These are phyloP conservation scores for Coelinius sp. DNA, from an alignment of 2,888 invertebrate species.

Conservation along the genomic window DNA sequence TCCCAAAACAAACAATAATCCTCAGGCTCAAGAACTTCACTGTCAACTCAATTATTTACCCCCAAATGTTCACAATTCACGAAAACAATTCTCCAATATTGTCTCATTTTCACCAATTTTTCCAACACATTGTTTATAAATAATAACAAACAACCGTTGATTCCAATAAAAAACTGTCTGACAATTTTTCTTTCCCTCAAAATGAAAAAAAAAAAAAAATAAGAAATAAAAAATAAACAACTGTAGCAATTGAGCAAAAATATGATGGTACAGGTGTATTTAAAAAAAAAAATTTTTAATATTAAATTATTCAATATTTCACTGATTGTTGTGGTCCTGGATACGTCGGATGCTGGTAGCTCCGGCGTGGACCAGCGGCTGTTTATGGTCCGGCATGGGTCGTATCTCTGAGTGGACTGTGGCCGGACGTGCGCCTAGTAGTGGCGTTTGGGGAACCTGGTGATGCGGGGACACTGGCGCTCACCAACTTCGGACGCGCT, in stretches of 20 bases:
- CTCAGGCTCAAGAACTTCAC: not conserved
- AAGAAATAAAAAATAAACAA: no score
- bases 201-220: not conserved
- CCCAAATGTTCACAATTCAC: not conserved
- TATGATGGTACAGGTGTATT: no score
- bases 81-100: not conserved
- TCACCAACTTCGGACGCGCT: slow-evolving; percentile 65
- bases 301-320: not conserved
- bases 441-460: slow-evolving; percentile 67
- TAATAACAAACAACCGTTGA: no score
- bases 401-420: slow-evolving; percentile 71
- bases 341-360: slow-evolving; percentile 42
- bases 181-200: no score
- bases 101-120: no score
- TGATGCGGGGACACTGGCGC: slow-evolving; percentile 61
- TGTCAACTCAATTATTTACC: not conserved
- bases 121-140: no score
- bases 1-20: slow-evolving; percentile 11
- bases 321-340: slow-evolving; percentile 35
- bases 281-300: not conserved
- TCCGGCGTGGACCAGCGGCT: slow-evolving; percentile 63
- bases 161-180: no score
- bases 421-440: slow-evolving; percentile 67
- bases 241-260: no score
- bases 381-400: slow-evolving; percentile 70